phyloP scores from a whole-genome alignment of 1,140 invertebrate species.

The Kradibia gibbosae region DNA sequence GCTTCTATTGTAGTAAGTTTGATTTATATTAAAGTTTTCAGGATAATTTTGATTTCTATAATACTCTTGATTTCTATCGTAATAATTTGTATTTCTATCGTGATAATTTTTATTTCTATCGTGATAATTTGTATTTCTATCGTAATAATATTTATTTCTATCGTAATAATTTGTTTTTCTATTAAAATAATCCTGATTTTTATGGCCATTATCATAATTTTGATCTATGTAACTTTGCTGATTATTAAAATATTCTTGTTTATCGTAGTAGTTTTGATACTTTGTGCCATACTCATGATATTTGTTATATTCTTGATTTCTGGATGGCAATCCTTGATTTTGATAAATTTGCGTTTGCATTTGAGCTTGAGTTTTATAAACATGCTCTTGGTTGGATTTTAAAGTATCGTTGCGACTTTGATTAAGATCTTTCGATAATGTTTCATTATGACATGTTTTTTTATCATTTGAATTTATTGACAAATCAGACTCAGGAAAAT shows the following conservation, averaged over 20 bases:
- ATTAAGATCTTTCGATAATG: neutral
- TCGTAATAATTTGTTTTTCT: neutral
- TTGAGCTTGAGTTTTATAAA: neutral
- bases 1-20: neutral
- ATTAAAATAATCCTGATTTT: neutral
- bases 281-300: neutral
- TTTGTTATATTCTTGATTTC: neutral
- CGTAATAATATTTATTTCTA: neutral
- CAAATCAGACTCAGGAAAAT: neutral
- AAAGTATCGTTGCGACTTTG: neutral
- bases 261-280: neutral
- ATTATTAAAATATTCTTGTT: neutral
- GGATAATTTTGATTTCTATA: constrained; percentile 1
- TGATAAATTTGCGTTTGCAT: neutral
- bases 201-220: neutral
- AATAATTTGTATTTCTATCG: constrained; percentile 18
- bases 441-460: neutral
- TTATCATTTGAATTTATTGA: neutral
- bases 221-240: neutral
- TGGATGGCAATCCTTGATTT: neutral
- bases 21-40: neutral
- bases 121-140: neutral
- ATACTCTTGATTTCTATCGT: neutral
- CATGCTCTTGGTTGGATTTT: neutral
- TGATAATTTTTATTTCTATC: neutral